These are phyloP conservation scores for Passer domesticus DNA, from an alignment of 2,113 vertebrate genomes.

Conservation along the genomic window DNA sequence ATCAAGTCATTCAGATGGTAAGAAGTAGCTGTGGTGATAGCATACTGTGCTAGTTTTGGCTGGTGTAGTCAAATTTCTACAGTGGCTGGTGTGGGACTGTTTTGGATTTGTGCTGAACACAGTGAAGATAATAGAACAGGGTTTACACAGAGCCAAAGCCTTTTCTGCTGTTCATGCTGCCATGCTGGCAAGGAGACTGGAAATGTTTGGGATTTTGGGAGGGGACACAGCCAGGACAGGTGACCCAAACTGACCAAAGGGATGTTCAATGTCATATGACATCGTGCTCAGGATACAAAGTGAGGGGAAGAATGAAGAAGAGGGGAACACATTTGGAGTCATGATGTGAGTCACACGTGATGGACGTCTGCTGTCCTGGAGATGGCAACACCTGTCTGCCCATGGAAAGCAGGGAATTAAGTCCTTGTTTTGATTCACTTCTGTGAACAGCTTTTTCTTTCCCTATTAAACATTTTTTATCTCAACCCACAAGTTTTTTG, in stretches of 20 bases:
- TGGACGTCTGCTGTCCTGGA: neutral
- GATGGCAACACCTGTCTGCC: neutral
- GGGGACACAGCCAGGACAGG: neutral
- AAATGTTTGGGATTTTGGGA: neutral
- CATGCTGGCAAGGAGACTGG: neutral
- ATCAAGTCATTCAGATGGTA: neutral
- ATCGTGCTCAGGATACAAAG: neutral
- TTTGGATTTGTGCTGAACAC: neutral
- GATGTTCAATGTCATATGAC: neutral
- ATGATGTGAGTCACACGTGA: fast-evolving
- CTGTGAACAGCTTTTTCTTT: neutral
- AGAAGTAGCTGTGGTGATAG: neutral
- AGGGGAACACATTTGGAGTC: neutral
- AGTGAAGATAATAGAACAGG: neutral
- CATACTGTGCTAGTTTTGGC: neutral
- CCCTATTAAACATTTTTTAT: neutral
- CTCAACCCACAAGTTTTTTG: neutral
- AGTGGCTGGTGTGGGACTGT: neutral
- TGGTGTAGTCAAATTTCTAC: neutral
- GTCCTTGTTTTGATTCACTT: neutral
- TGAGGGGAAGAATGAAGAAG: neutral
- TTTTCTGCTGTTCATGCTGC: neutral
- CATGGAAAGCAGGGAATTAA: neutral
- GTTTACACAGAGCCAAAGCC: neutral
- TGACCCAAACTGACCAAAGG: neutral